phyloP scores from a whole-genome alignment of 2,888 invertebrate genomes.

The Coenonympha arcania region DNA sequence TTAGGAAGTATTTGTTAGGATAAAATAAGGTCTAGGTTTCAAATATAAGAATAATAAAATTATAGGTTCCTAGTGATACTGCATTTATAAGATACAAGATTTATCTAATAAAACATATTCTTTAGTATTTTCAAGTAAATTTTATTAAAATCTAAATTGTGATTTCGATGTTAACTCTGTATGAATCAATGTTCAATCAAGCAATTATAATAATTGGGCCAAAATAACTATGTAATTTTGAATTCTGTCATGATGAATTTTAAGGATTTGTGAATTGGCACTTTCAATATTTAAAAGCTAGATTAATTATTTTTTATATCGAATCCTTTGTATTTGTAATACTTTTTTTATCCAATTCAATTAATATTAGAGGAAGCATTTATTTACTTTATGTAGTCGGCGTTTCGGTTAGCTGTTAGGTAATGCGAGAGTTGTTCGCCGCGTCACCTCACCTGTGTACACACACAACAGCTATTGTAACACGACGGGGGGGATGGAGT shows the following conservation, averaged over 20 bases:
- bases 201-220: not conserved
- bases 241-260: conserved; percentile 5
- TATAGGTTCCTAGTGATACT: conserved; percentile 3
- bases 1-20: not conserved
- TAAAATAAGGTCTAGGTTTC: not conserved
- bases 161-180: conserved; percentile 17
- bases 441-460: not conserved
- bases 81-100: not conserved
- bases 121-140: not conserved
- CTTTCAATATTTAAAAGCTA: conserved; percentile 14
- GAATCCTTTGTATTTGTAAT: not conserved
- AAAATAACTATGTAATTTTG: not conserved
- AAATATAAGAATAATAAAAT: no score
- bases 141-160: conserved; percentile 10
- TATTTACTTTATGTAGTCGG: conserved; percentile 7
- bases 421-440: not conserved
- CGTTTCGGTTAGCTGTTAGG: conserved; percentile 12
- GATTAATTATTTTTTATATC: conserved; percentile 5
- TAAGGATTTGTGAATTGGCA: conserved; percentile 15
- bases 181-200: not conserved
- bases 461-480: conserved; percentile 11
- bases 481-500: conserved; percentile 47
- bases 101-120: no score
- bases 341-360: not conserved
- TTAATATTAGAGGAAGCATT: not conserved